Evolutionary conservation across 2,113 vertebrate species (phyloP).

Genomic region (Toxostoma redivivum): DNA sequence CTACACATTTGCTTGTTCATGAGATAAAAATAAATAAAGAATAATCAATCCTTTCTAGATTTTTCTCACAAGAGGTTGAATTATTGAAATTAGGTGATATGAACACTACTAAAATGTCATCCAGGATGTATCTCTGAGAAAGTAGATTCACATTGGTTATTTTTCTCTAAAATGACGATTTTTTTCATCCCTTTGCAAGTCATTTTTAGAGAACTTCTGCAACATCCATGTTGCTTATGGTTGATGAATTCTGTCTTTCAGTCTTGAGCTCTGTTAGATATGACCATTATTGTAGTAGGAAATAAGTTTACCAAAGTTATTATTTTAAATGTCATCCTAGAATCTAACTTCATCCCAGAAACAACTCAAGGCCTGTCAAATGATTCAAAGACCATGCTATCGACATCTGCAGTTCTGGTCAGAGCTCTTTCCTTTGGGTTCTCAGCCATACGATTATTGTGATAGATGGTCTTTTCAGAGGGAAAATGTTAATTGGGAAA

Average conservation of each 20-base stretch:
- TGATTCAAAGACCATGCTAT: background rate
- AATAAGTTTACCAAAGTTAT: background rate
- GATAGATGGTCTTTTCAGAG: background rate
- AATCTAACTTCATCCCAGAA: background rate
- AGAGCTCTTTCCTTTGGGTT: background rate
- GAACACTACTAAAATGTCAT: background rate
- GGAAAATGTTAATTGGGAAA: background rate
- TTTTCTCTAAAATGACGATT: background rate
- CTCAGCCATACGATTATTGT: rapidly evolving
- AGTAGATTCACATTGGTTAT: background rate
- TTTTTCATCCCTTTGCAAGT: background rate
- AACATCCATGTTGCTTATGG: background rate
- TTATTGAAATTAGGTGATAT: background rate
- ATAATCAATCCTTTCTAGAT: background rate
- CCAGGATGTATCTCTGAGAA: background rate
- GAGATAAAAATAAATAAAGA: background rate
- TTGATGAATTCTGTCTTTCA: background rate
- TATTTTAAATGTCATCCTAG: background rate
- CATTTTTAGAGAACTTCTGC: background rate
- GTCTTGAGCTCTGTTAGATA: background rate
- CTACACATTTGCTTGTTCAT: background rate
- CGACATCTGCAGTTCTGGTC: background rate
- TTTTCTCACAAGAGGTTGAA: background rate
- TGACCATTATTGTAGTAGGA: background rate
- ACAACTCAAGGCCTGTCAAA: background rate